Base-by-base conservation (phyloP, 2,113 vertebrate species). In the Nothobranchius furzeri region DNA sequence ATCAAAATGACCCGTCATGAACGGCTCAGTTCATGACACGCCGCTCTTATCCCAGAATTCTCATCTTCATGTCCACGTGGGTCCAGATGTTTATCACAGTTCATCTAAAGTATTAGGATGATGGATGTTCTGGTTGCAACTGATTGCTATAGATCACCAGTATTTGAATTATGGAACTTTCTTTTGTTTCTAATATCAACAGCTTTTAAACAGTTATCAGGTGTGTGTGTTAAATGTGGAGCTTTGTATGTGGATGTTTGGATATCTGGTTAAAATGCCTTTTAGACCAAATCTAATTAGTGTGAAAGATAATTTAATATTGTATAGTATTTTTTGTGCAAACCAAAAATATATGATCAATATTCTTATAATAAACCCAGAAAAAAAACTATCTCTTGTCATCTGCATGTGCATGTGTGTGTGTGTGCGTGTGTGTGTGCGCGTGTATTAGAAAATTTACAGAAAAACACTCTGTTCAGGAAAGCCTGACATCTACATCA, bases 351-450 rank as follows among this genome's bases (percentile, higher is more conserved):
- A 84, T 68, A 78, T 83, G 49, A 90, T 77, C 49, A 78, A 85
- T 94, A 93, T 93, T 93, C 89, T 94, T 94, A 80, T 93, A 94
- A 91, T 92, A 91, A 93, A 93, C 50, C 52, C 14, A n/a, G 71
- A 83, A 71, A 66, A 86, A 64, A 83, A 81, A 59, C 30, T 51
- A 6, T 65, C 74, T 64, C 54, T 70, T 52, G 17, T 12, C 58
- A 53, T 24, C 1, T 0, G 58, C n/a, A 40, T 15, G 35, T 17
- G 7, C 65, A 30, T 76, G 30, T 1, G 25, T 20, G 20, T 20
- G 20, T 1, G 20, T 76, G 30, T 1, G 25, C 1, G 20, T 20
- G 20, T 1, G 20, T 20, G 20, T 1, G 20, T 1, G 20, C 20
- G 20, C 20, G 20, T 20, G 20, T 20, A 20, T 20, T 20, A 20